Conservation (phyloP, 2,113 vertebrate species). For the Mus spicilegus region DNA sequence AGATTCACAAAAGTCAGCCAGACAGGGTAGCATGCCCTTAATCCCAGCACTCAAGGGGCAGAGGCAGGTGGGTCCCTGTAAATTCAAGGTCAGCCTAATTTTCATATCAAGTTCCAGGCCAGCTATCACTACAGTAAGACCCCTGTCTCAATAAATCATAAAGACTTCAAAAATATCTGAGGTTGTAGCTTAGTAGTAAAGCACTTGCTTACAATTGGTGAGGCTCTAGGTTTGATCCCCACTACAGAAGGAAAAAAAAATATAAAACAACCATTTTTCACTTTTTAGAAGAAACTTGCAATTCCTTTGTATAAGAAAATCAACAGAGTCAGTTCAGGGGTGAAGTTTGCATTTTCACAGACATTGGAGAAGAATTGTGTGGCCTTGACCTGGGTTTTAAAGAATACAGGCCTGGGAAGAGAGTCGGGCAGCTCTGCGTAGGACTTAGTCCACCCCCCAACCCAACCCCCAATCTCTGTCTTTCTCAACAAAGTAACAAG, state of each 20-base stretch:
- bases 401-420: neutral
- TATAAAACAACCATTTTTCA: neutral
- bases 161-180: neutral
- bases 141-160: neutral
- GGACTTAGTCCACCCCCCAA: accelerated
- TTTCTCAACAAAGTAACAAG: neutral
- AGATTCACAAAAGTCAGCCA: neutral
- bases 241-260: neutral
- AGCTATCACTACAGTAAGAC: neutral
- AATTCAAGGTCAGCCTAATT: neutral
- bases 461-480: neutral
- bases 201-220: neutral
- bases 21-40: neutral
- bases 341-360: constrained; percentile 16
- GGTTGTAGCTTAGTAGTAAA: neutral
- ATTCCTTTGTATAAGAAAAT: neutral
- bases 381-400: neutral
- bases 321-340: neutral
- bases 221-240: neutral
- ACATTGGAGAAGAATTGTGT: neutral
- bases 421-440: neutral
- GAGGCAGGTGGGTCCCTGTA: neutral
- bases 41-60: neutral
- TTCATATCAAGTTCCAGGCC: neutral
- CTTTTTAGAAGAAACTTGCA: neutral